Evolutionary conservation across 2,888 invertebrate genomes (phyloP).

Genomic region (Xestia c-nigrum): DNA sequence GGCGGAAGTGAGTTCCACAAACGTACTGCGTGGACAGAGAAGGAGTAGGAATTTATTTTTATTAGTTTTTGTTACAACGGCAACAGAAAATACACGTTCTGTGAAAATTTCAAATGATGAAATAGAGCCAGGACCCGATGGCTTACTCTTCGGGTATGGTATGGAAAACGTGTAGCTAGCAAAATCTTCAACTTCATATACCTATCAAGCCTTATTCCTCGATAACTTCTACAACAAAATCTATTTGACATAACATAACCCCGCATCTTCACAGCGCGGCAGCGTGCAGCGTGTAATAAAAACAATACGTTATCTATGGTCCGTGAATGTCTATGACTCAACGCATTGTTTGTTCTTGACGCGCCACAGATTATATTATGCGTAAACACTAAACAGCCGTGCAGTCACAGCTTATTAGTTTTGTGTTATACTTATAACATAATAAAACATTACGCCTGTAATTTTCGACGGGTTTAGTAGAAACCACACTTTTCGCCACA

Average conservation of each 20-base stretch:
- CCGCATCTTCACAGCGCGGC: constrained; percentile 1
- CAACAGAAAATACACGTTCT: no score
- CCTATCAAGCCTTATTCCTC: neutral
- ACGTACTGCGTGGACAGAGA: no score
- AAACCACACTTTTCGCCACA: neutral
- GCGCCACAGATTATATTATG: constrained; percentile 60
- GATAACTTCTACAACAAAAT: constrained; percentile 4
- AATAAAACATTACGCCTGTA: neutral
- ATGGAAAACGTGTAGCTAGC: neutral
- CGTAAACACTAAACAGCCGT: constrained; percentile 46
- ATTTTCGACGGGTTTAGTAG: neutral
- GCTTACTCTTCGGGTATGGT: no score
- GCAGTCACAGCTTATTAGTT: constrained; percentile 45
- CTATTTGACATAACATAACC: constrained; percentile 15
- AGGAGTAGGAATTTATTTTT: no score
- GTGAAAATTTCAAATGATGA: no score
- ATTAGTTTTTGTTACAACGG: no score
- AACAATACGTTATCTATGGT: constrained; percentile 52
- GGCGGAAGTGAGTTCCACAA: no score
- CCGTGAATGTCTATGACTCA: constrained; percentile 53
- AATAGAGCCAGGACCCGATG: no score
- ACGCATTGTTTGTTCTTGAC: constrained; percentile 52
- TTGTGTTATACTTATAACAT: neutral
- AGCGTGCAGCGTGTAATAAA: neutral
- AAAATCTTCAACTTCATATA: neutral